Base-by-base conservation (phyloP, 2,888 invertebrate genomes). In the Neoscelio sp. region DNA sequence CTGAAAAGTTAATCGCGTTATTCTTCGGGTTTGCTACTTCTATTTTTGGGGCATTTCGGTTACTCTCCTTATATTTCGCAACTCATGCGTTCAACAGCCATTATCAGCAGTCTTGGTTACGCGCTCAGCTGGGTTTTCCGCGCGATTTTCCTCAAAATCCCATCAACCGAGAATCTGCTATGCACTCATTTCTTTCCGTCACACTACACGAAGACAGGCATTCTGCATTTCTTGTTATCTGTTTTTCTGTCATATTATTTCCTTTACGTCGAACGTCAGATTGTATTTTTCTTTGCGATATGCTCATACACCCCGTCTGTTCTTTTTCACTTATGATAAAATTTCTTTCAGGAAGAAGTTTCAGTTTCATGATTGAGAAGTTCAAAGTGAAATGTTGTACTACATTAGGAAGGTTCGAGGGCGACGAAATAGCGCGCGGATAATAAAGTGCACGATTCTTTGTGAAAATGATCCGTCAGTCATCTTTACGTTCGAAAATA, bases 101-200 rank as follows among this genome's bases (percentile, higher is more conserved):
- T 76, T 76, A 76, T 76, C 76, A 76, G 50, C 52, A 42, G 70
- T 70, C 54, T 54, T 73, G 54, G 65, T 67, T 78, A 52, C 60
- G 50, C 78, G 67, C 71, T 73, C 58, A 70, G 65, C 68, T 46
- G 65, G 7, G 8, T 65, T 65, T 71, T 77, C 71, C 64, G 28
- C 42, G 58, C 60, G 68, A 77, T 65, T 77, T 52, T 60, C 67
- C 40, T 0, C 62, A 20, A 44, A 68, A 76, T 60, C 50, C 68
- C 62, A 62, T 68, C 76, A 68, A 68, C 52, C 48, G 40, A 17
- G 60, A 67, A 75, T 52, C 67, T 50, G 40, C 42, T 73, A 38
- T 64, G 52, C 33, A 54, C 52, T 62, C 46, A 38, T 50, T 68
- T 58, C 60, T 75, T 60, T 75, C 65, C 48, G 73, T 73, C 58